Evolutionary conservation across 2,888 invertebrate genomes (phyloP).

Genomic region (Nymphalis urticae): DNA sequence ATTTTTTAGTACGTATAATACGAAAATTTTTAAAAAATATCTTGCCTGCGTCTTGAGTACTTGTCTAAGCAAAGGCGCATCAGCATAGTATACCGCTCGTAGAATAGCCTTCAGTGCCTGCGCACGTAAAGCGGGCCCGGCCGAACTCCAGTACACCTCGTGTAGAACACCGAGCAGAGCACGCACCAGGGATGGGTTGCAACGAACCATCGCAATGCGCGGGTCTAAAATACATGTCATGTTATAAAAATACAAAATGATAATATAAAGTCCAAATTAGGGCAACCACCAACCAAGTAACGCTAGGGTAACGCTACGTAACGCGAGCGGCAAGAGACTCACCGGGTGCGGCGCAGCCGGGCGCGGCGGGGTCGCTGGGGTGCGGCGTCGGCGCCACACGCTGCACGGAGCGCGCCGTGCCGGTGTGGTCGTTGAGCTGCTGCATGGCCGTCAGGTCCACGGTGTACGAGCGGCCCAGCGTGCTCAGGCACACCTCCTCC

Average conservation of each 20-base stretch:
- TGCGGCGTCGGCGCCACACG: slow-evolving; percentile 83
- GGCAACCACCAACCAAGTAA: neutral
- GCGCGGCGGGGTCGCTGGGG: slow-evolving; percentile 41
- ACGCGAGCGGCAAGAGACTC: neutral
- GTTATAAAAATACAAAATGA: neutral
- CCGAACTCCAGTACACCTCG: slow-evolving; percentile 99
- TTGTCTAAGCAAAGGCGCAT: slow-evolving; percentile 90
- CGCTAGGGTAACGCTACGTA: neutral
- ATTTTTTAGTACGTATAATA: neutral
- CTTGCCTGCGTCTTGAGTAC: slow-evolving; percentile 83
- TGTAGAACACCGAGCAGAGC: slow-evolving; percentile 96
- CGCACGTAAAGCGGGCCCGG: slow-evolving; percentile 98
- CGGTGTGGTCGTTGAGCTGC: slow-evolving; percentile 99
- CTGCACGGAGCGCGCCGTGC: slow-evolving; percentile 95
- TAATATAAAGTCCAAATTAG: neutral
- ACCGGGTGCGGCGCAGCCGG: slow-evolving; percentile 49
- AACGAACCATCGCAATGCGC: slow-evolving; percentile 73
- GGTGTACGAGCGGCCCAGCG: slow-evolving; percentile 96
- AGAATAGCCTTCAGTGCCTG: slow-evolving; percentile 97
- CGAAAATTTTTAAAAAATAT: neutral
- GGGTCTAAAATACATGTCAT: slow-evolving; percentile 53
- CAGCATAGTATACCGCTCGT: slow-evolving; percentile 97
- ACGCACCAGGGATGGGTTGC: slow-evolving; percentile 81
- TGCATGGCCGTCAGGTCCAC: slow-evolving; percentile 98
- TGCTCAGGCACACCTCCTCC: slow-evolving; percentile 96